Percentiles rank a stretch among this genome's conserved stretches.
phyloP scores from a whole-genome alignment of 2,113 vertebrate genomes.

The Prochilodus magdalenae region DNA sequence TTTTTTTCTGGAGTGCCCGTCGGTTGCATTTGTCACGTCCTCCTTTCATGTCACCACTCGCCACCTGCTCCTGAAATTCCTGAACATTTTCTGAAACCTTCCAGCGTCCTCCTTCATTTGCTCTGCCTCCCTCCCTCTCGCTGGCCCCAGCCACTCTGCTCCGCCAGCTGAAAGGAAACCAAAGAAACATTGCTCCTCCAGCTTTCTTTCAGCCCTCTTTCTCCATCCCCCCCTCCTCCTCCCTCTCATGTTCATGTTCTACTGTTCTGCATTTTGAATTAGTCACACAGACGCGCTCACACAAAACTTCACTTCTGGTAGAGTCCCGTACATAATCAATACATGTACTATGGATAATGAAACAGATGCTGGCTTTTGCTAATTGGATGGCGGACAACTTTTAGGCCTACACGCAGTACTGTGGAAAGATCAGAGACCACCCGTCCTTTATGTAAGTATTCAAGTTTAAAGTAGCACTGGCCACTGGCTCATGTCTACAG shows the following conservation, averaged over 20 bases:
- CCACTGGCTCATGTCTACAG: too few relatives aligned
- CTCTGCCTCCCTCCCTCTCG: constrained; percentile 47
- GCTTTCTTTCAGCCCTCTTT: constrained; percentile 53
- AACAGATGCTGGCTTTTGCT: not conserved
- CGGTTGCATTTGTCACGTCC: constrained; percentile 77
- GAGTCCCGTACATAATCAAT: constrained; percentile 25
- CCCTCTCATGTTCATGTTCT: constrained; percentile 58
- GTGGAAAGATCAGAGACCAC: too few relatives aligned
- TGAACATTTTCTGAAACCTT: constrained; percentile 75
- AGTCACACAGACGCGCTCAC: constrained; percentile 35
- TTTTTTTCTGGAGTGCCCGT: constrained; percentile 64
- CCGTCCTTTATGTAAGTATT: too few relatives aligned
- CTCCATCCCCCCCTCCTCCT: constrained; percentile 45
- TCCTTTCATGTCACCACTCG: constrained; percentile 79
- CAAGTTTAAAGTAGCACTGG: too few relatives aligned
- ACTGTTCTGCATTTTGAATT: constrained; percentile 66
- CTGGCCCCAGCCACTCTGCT: constrained; percentile 59
- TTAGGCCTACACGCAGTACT: not conserved
- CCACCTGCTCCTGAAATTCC: constrained; percentile 82
- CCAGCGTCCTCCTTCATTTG: constrained; percentile 56
- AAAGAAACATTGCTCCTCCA: constrained; percentile 58
- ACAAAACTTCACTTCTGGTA: constrained; percentile 16
- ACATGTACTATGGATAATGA: not conserved
- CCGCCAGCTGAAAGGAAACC: constrained; percentile 58
- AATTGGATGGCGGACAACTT: not conserved